Percentiles rank a stretch among this genome's conserved stretches.
phyloP scores from a whole-genome alignment of 2,797 vertebrate genomes.

The Carapus acus region DNA sequence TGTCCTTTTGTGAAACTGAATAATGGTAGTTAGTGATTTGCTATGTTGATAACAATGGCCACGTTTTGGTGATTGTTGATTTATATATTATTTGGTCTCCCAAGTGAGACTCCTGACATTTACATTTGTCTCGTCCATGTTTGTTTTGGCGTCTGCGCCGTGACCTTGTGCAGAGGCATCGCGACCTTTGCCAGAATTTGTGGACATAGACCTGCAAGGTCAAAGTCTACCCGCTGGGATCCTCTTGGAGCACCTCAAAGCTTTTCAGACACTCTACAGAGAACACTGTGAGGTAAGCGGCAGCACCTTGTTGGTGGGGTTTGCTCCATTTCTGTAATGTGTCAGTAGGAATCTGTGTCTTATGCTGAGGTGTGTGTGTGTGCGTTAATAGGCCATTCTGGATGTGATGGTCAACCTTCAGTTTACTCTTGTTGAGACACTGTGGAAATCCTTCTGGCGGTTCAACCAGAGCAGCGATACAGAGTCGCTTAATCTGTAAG shows the following conservation, averaged over 20 bases:
- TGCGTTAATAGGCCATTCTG: conserved; percentile 90
- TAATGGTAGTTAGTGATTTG: too few relatives aligned
- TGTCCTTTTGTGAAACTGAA: too few relatives aligned
- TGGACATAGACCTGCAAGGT: conserved; percentile 78
- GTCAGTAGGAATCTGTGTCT: not conserved
- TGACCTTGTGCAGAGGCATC: conserved; percentile 73
- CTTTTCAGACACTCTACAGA: conserved; percentile 85
- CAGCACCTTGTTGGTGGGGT: not conserved
- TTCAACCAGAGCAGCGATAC: conserved; percentile 78
- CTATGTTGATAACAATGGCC: too few relatives aligned
- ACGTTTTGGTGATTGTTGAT: too few relatives aligned
- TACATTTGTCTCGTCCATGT: too few relatives aligned
- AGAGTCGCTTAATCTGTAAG: conserved; percentile 77
- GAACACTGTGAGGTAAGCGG: conserved; percentile 89
- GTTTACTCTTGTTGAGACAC: conserved; percentile 87
- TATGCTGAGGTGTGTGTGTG: conserved; percentile 10
- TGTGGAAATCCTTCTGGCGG: conserved; percentile 95
- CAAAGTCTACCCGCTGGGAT: conserved; percentile 79
- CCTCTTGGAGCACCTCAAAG: conserved; percentile 76
- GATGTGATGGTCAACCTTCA: conserved; percentile 94
- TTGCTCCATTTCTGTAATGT: too few relatives aligned
- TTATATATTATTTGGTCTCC: too few relatives aligned
- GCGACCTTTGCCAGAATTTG: conserved; percentile 79
- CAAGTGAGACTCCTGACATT: too few relatives aligned
- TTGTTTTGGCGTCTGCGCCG: not conserved